These are phyloP conservation scores for Paracentrotus lividus DNA, from an alignment of 53 echinoderm and acorn worm genomes.

Conservation along the genomic window DNA sequence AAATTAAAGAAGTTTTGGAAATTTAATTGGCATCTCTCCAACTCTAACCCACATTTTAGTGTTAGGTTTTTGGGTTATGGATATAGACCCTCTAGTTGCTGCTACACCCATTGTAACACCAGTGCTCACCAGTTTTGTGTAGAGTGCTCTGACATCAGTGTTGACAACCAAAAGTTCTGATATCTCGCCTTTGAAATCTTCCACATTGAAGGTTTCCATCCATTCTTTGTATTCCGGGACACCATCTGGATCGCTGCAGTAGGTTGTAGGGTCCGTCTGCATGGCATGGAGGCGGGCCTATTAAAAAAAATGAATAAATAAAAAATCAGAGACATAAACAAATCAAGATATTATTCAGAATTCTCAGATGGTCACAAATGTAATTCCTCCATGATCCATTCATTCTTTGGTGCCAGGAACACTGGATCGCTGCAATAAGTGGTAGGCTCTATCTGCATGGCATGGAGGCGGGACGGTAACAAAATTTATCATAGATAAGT, in stretches of 20 bases:
- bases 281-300: constrained; percentile 96
- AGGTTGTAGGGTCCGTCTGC: constrained; percentile 95
- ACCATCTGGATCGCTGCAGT: constrained; percentile 95
- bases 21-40: no score
- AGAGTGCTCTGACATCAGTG: constrained; percentile 93
- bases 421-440: constrained; percentile 98
- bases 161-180: constrained; percentile 95
- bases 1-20: no score
- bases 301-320: no score
- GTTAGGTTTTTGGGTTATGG: no score
- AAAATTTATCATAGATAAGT: no score
- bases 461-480: constrained; percentile 88
- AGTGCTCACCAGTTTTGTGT: constrained; percentile 93
- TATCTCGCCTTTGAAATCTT: constrained; percentile 91
- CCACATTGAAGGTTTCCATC: constrained; percentile 86
- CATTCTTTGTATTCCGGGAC: constrained; percentile 84
- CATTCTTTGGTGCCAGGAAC: constrained; percentile 83
- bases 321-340: neutral
- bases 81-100: no score
- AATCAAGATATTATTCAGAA: no score
- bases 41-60: no score
- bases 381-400: no score
- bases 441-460: constrained; percentile 92
- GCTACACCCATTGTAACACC: neutral
- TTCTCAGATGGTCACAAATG: no score